Evolutionary conservation across 2,113 vertebrate genomes (phyloP).

Genomic region (Suricata suricatta): DNA sequence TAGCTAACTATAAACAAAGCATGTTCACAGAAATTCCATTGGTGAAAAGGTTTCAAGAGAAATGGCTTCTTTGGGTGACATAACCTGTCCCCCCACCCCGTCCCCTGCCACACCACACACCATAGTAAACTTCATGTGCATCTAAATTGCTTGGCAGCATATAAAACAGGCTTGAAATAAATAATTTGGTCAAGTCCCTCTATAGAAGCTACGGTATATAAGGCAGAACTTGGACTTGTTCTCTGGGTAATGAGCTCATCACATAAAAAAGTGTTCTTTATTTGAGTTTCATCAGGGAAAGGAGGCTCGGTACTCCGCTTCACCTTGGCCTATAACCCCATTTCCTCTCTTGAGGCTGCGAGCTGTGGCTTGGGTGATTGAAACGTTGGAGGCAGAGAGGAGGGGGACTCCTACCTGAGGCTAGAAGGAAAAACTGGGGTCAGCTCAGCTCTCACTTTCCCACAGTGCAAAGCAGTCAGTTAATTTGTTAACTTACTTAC

Average conservation of each 20-base stretch:
- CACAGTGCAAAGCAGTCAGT: not conserved
- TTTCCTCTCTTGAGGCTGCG: not conserved
- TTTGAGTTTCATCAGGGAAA: not conserved
- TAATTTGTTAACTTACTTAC: not conserved
- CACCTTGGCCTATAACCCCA: not conserved
- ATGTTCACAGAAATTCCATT: not conserved
- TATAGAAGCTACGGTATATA: not conserved
- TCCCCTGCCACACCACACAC: no score
- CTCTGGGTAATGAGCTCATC: not conserved
- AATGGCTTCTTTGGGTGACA: not conserved
- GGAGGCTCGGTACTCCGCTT: not conserved
- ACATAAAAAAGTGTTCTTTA: not conserved
- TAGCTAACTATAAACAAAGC: not conserved
- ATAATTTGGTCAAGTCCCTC: not conserved
- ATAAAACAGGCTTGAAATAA: conserved; percentile 24
- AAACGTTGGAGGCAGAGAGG: not conserved
- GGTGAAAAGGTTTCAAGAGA: not conserved
- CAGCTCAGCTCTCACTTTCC: not conserved
- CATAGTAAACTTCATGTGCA: not conserved
- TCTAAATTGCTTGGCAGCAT: not conserved
- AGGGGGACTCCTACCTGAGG: not conserved
- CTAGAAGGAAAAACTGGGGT: not conserved
- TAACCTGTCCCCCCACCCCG: not conserved
- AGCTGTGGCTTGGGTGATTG: not conserved
- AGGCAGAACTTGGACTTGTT: not conserved